Conservation (phyloP, 2,113 vertebrate genomes). For the Stigmatopora argus region DNA sequence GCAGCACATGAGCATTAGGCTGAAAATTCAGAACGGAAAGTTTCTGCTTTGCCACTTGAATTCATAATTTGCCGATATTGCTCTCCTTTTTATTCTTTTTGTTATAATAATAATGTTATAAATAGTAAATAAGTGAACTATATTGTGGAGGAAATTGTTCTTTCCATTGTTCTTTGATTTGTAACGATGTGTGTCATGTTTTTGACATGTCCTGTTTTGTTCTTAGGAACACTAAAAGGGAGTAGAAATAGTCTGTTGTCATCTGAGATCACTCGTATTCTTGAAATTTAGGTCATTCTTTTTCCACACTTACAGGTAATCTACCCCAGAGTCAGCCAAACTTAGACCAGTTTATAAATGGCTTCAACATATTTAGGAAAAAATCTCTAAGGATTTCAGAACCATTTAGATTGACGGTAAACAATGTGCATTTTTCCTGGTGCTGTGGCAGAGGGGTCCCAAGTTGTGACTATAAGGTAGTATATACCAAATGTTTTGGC, state of each 20-base stretch:
- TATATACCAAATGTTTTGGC: no score
- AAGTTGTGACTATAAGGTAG: no score
- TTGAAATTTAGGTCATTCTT: background rate
- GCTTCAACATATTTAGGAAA: no score
- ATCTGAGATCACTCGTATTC: constrained; percentile 15
- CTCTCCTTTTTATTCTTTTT: constrained; percentile 7
- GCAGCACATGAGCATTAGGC: background rate
- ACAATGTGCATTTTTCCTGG: no score
- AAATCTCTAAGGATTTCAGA: no score
- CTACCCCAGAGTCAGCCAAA: no score
- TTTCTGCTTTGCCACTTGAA: constrained; percentile 16
- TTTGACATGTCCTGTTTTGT: background rate
- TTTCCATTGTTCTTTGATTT: constrained; percentile 12
- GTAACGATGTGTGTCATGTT: background rate
- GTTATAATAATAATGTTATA: constrained; percentile 26
- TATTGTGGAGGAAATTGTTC: background rate
- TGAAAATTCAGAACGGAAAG: constrained; percentile 20
- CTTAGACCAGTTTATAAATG: no score
- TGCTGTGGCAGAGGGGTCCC: no score
- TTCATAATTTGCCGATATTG: background rate
- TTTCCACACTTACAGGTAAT: background rate
- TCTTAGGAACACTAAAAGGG: constrained; percentile 1
- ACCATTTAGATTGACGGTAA: no score
- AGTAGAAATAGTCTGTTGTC: constrained; percentile 30
- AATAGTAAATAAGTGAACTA: background rate